Conservation (phyloP, 2,797 vertebrate species). For the Aulostomus chinensis region DNA sequence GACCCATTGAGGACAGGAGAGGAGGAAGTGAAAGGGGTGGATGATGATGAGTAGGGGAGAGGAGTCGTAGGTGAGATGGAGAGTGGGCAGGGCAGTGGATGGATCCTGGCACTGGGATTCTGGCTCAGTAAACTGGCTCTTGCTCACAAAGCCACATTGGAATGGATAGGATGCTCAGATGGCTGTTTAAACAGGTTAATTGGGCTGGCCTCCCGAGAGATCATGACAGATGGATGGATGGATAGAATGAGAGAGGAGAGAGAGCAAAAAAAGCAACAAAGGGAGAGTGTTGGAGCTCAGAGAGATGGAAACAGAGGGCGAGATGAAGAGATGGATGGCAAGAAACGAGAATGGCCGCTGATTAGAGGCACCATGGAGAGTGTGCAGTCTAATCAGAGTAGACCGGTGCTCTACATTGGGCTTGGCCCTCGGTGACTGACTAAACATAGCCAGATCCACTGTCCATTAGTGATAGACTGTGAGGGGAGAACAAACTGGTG, state of each 20-base stretch:
- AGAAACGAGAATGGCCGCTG: constrained; percentile 52
- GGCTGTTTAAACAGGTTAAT: constrained; percentile 82
- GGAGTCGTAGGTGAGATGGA: constrained; percentile 19
- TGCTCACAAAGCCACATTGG: constrained; percentile 57
- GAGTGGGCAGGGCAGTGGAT: constrained; percentile 29
- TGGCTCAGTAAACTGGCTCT: constrained; percentile 64
- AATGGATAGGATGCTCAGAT: constrained; percentile 76
- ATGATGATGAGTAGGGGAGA: constrained; percentile 15
- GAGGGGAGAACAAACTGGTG: constrained; percentile 42
- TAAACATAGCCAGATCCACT: constrained; percentile 45
- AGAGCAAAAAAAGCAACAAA: constrained; percentile 36
- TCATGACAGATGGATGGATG: constrained; percentile 68
- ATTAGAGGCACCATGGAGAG: constrained; percentile 59
- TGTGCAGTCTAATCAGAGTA: constrained; percentile 60
- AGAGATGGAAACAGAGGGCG: constrained; percentile 46
- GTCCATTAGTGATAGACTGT: constrained; percentile 40
- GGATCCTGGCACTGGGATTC: constrained; percentile 43
- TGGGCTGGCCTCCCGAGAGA: constrained; percentile 73
- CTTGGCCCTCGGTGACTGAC: constrained; percentile 31
- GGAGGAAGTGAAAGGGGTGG: constrained; percentile 1
- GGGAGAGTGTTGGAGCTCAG: constrained; percentile 42
- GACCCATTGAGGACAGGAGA: constrained; percentile 25
- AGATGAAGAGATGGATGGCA: constrained; percentile 46
- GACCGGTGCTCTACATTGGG: constrained; percentile 37
- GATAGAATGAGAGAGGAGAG: constrained; percentile 50